Evolutionary conservation across 2,797 vertebrate species (phyloP).

Genomic region (Xerus rutilus): DNA sequence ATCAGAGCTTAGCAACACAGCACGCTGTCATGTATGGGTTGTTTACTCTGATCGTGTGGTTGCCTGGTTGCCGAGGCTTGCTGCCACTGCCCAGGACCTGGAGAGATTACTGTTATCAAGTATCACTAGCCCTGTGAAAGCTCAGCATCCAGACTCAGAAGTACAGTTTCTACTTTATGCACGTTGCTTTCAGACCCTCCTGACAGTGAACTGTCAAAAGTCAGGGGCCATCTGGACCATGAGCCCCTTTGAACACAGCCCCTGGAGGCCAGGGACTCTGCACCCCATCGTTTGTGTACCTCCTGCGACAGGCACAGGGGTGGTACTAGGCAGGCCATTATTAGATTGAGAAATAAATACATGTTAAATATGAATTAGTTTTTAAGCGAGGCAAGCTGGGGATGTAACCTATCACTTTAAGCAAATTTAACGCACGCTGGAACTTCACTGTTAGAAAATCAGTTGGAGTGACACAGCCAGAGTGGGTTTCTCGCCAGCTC

Average conservation of each 20-base stretch:
- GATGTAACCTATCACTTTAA: neutral
- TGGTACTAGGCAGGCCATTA: neutral
- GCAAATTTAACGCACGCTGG: accelerated
- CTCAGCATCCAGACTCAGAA: neutral
- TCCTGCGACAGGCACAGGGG: neutral
- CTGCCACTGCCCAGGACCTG: neutral
- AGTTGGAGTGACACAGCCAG: neutral
- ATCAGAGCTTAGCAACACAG: neutral
- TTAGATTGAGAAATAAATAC: conserved; percentile 18
- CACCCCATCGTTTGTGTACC: no score
- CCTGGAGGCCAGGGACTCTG: neutral
- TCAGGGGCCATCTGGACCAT: neutral
- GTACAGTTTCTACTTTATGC: neutral
- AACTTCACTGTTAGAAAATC: neutral
- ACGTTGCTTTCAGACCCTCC: neutral
- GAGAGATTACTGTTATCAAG: neutral
- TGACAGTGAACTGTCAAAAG: neutral
- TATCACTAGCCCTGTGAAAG: neutral
- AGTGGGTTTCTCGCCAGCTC: conserved; percentile 6
- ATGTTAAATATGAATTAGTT: neutral
- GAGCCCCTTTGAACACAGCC: neutral
- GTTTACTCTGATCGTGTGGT: neutral
- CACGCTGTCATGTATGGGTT: neutral
- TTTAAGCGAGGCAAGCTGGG: neutral
- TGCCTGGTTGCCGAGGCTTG: neutral